Conservation (phyloP, 2,797 vertebrate genomes). For the Danio albolineatus region DNA sequence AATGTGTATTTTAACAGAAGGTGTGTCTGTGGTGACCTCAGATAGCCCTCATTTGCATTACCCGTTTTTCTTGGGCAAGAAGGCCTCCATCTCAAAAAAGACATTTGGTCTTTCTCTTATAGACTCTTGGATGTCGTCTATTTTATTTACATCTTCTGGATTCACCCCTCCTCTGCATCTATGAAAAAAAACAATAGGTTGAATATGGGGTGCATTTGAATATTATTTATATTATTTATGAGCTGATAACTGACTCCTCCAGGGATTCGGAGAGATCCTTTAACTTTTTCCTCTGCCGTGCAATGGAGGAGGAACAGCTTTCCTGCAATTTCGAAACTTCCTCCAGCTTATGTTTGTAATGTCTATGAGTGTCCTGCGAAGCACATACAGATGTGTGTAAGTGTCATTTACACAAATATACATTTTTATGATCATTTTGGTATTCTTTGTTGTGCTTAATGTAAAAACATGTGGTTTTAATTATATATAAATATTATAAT, state of each 20-base stretch:
- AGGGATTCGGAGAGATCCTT: constrained; percentile 83
- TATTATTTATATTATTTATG: background rate
- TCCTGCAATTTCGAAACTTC: constrained; percentile 91
- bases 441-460: too few relatives aligned
- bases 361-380: constrained; percentile 88
- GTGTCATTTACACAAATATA: too few relatives aligned
- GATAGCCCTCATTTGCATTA: constrained; percentile 62
- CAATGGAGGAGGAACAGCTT: constrained; percentile 82
- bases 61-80: constrained; percentile 97
- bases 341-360: constrained; percentile 92
- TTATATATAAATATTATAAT: too few relatives aligned
- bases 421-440: too few relatives aligned
- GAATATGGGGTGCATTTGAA: background rate
- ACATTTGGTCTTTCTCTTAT: constrained; percentile 84
- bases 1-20: constrained; percentile 30
- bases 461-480: too few relatives aligned
- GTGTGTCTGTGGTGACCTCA: background rate
- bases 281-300: constrained; percentile 88
- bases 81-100: constrained; percentile 97
- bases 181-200: background rate
- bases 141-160: constrained; percentile 68
- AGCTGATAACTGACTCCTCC: constrained; percentile 76
- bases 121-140: constrained; percentile 80
- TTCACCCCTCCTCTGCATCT: constrained; percentile 81
- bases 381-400: background rate